phyloP scores from a whole-genome alignment of 2,113 vertebrate species.

The Tor tambroides region DNA sequence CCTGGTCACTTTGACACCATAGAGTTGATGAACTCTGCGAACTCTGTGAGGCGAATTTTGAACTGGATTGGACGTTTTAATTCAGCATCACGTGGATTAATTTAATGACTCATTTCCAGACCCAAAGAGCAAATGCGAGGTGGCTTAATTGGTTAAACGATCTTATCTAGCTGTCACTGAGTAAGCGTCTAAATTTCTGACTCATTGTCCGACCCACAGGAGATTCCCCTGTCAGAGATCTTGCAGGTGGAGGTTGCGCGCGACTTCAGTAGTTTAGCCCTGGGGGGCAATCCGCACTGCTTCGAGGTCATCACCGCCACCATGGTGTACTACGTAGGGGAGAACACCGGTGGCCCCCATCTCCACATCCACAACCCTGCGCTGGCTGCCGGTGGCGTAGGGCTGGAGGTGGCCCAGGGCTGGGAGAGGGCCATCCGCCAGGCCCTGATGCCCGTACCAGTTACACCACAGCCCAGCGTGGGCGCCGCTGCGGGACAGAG shows the following conservation, averaged over 20 bases:
- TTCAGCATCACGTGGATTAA: not conserved
- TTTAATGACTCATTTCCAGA: not conserved
- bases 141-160: not conserved
- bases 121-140: not conserved
- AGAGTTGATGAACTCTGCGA: not conserved
- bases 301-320: constrained; percentile 98
- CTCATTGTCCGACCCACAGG: constrained; percentile 77
- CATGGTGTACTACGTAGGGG: constrained; percentile 97
- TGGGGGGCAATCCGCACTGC: constrained; percentile 95
- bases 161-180: not conserved
- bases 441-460: constrained; percentile 98
- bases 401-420: constrained; percentile 92
- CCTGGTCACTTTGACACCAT: not conserved
- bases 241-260: constrained; percentile 89
- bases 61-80: not conserved
- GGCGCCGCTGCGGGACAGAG: constrained; percentile 87
- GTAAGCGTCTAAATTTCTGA: constrained; percentile 55
- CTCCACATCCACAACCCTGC: constrained; percentile 79
- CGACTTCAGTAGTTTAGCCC: constrained; percentile 84
- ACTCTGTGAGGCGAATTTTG: not conserved
- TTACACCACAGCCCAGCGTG: constrained; percentile 93
- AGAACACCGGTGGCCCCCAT: constrained; percentile 85
- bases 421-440: constrained; percentile 98
- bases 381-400: constrained; percentile 90
- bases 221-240: constrained; percentile 98